These are phyloP conservation scores for Macaria notata DNA, from an alignment of 2,888 invertebrate genomes.

Conservation along the genomic window DNA sequence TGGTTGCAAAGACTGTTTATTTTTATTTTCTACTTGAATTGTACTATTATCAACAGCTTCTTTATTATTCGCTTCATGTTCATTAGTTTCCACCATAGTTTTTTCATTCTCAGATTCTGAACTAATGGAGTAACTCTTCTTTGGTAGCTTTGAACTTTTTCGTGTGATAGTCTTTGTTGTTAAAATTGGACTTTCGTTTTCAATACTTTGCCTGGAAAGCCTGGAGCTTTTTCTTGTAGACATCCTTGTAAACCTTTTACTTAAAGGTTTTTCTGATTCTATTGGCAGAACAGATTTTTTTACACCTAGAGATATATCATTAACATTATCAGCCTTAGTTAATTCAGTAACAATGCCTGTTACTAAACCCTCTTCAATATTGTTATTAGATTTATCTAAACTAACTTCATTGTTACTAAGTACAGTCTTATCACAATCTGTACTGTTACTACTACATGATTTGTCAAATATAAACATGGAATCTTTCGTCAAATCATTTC, in stretches of 20 bases:
- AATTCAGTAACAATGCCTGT: no score
- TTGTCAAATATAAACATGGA: conserved; percentile 54
- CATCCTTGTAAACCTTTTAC: conserved; percentile 1
- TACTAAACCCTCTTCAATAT: no score
- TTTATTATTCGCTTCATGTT: no score
- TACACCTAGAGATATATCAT: neutral
- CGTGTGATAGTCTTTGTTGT: conserved; percentile 15
- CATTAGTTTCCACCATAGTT: no score
- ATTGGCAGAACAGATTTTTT: no score
- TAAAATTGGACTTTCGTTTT: conserved; percentile 1
- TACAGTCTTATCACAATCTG: conserved; percentile 56
- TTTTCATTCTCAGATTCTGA: conserved; percentile 15
- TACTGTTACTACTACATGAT: conserved; percentile 49
- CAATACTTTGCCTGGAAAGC: conserved; percentile 8
- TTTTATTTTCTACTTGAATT: conserved; percentile 4
- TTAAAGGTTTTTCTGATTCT: neutral
- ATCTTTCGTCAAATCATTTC: conserved; percentile 53
- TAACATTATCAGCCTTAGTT: neutral
- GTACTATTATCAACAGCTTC: neutral
- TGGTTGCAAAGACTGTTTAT: conserved; percentile 21
- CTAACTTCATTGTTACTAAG: conserved; percentile 39
- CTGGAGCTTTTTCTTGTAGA: conserved; percentile 16
- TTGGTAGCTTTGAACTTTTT: conserved; percentile 14
- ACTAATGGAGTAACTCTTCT: conserved; percentile 10
- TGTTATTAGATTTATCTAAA: conserved; percentile 15